Conservation (phyloP, 92 coral and sea anemone species). For the Zoanthus solanderi region DNA sequence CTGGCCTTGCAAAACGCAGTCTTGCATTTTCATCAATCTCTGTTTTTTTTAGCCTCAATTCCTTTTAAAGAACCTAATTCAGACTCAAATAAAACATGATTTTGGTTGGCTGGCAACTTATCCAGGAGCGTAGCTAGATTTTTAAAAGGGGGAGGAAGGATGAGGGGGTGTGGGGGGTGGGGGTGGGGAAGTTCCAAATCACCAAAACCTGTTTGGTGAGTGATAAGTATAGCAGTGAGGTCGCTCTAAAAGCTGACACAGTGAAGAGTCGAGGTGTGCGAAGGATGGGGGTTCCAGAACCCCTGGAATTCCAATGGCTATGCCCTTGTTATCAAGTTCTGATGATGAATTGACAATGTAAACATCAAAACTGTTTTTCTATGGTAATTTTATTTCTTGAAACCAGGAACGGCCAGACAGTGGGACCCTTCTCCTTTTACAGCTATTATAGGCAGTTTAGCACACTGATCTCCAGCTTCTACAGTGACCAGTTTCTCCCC, state of each 20-base stretch:
- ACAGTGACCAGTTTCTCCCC: constrained; percentile 28
- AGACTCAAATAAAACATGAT: constrained; percentile 26
- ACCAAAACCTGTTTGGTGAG: too few relatives aligned
- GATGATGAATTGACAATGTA: constrained; percentile 13
- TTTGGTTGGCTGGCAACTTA: constrained; percentile 4
- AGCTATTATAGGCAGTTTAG: constrained; percentile 2
- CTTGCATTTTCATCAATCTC: constrained; percentile 49
- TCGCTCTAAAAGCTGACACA: too few relatives aligned
- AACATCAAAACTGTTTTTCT: constrained; percentile 32
- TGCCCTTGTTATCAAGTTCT: not conserved
- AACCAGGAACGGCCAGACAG: constrained; percentile 27
- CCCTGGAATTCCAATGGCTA: too few relatives aligned
- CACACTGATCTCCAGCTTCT: constrained; percentile 18
- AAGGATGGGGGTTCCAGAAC: too few relatives aligned
- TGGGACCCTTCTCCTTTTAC: constrained; percentile 40
- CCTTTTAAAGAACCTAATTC: constrained; percentile 13
- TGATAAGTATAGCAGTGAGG: too few relatives aligned
- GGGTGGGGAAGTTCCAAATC: too few relatives aligned
- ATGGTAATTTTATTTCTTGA: not conserved
- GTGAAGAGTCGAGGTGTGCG: too few relatives aligned
- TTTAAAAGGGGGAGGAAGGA: too few relatives aligned
- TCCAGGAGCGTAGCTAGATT: not conserved
- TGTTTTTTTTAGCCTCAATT: constrained; percentile 32
- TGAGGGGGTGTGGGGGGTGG: too few relatives aligned
- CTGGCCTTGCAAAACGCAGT: constrained; percentile 66